phyloP scores from a whole-genome alignment of 2,113 vertebrate genomes.

The Centropus unirufus region DNA sequence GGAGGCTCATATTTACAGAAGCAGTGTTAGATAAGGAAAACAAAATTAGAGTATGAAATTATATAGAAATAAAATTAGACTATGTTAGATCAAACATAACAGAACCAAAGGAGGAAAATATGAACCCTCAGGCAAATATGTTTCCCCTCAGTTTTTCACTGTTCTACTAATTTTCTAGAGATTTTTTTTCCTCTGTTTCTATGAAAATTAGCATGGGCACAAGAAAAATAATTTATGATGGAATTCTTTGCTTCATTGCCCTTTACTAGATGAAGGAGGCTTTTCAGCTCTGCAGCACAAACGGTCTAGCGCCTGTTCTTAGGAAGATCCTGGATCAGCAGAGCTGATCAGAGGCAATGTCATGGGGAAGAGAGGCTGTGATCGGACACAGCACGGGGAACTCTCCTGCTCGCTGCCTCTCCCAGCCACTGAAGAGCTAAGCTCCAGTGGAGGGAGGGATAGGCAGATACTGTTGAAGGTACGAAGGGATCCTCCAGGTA shows the following conservation, averaged over 20 bases:
- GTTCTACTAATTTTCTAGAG: neutral
- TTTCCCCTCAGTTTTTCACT: neutral
- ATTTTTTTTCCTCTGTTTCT: neutral
- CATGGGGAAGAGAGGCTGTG: neutral
- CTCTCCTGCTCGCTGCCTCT: neutral
- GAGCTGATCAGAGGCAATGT: fast-evolving
- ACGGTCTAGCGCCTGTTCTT: neutral
- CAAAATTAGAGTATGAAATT: neutral
- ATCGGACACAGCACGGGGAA: too few relatives aligned
- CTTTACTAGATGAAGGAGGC: neutral
- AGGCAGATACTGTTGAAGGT: neutral
- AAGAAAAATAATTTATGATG: neutral
- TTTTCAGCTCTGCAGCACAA: neutral
- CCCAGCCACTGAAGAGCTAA: neutral
- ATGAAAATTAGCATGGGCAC: neutral
- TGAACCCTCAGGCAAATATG: neutral
- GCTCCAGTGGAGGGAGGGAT: neutral
- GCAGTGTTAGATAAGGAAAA: neutral
- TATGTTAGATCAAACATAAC: neutral
- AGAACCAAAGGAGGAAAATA: neutral
- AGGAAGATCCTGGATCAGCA: neutral
- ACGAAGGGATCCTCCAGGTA: neutral
- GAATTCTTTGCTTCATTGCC: neutral
- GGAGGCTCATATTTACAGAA: neutral
- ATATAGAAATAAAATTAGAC: neutral